Conservation (phyloP, 37 sponge, comb jelly and placozoan species). For the Spongia lamella region DNA sequence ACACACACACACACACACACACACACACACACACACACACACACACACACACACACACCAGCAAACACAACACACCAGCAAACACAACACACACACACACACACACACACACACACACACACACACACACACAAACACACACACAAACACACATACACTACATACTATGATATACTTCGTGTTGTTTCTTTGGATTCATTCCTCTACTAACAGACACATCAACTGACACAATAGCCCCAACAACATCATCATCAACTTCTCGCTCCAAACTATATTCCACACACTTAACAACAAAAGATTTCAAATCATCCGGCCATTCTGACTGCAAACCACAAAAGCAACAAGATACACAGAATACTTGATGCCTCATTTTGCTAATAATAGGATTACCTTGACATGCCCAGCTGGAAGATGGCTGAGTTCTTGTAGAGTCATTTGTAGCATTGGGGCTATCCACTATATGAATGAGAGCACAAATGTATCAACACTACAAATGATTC, state of each 20-base stretch:
- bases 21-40: conserved; percentile 9
- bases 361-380: no score
- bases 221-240: neutral
- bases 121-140: conserved; percentile 9
- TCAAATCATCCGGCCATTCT: conserved; percentile 33
- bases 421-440: conserved; percentile 21
- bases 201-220: neutral
- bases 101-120: neutral
- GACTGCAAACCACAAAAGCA: neutral
- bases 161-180: conserved; percentile 40
- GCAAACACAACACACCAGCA: conserved; percentile 14
- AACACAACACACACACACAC: neutral
- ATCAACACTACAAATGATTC: neutral
- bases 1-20: neutral
- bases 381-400: conserved; percentile 29
- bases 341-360: neutral
- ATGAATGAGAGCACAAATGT: neutral
- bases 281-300: conserved; percentile 17
- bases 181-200: conserved; percentile 60
- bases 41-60: conserved; percentile 4
- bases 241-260: conserved; percentile 3
- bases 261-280: conserved; percentile 18
- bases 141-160: conserved; percentile 7
- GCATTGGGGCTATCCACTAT: conserved; percentile 37
- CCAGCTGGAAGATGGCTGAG: conserved; percentile 40